Conservation (phyloP, 2,113 vertebrate genomes). For the Dasyornis broadbenti region DNA sequence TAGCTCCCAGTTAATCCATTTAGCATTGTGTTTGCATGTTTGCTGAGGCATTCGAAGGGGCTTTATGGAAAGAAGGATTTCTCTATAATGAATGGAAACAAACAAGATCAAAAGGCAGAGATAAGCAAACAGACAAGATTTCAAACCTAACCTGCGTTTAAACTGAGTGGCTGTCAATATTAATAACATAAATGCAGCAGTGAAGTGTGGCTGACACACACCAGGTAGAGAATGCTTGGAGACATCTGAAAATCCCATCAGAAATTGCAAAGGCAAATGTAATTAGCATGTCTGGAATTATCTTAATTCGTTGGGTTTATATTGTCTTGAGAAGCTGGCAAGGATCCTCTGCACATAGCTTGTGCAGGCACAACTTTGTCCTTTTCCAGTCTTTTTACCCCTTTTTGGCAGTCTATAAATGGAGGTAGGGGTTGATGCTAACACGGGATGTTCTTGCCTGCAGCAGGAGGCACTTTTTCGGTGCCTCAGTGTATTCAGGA, state of each 20-base stretch:
- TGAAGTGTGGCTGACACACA: conserved; percentile 22
- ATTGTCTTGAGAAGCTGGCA: neutral
- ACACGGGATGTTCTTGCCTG: neutral
- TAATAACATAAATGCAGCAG: conserved; percentile 47
- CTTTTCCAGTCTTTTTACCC: neutral
- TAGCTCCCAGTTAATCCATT: conserved; percentile 28
- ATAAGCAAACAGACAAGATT: conserved; percentile 58
- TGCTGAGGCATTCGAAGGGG: conserved; percentile 15
- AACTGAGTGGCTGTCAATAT: conserved; percentile 57
- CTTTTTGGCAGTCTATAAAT: neutral
- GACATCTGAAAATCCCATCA: conserved; percentile 53
- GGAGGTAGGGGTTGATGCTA: neutral
- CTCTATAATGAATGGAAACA: conserved; percentile 31
- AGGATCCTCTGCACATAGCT: neutral
- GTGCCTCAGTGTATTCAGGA: neutral
- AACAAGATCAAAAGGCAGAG: conserved; percentile 58
- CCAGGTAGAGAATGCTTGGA: conserved; percentile 9
- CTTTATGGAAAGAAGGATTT: conserved; percentile 49
- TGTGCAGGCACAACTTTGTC: neutral
- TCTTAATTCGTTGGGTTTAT: conserved; percentile 27
- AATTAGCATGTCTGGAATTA: conserved; percentile 38
- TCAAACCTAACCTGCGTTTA: conserved; percentile 55
- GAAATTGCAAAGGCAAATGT: neutral
- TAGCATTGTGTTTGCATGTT: conserved; percentile 19
- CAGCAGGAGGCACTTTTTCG: neutral